phyloP scores from a whole-genome alignment of 2,888 invertebrate genomes.

The Tetragnatha montana region DNA sequence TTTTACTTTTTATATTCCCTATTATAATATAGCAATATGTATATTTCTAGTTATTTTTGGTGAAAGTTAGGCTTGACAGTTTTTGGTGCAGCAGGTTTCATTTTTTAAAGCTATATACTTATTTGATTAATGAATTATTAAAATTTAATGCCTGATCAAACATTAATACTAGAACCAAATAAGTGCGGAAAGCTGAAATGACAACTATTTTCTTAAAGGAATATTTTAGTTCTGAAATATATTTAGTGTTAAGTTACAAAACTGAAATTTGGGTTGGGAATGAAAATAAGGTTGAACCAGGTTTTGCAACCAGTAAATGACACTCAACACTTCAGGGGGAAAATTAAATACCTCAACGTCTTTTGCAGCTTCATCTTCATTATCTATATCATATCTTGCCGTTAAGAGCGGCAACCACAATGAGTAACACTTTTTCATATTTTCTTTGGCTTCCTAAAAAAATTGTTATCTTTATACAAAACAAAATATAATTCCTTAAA shows the following conservation, averaged over 20 bases:
- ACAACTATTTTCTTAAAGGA: too few species aligned
- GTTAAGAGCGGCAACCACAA: conserved; percentile 76
- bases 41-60: background rate
- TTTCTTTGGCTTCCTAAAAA: conserved; percentile 74
- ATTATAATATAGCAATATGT: background rate
- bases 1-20: background rate
- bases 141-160: too few species aligned
- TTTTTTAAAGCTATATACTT: too few species aligned
- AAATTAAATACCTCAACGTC: conserved; percentile 57
- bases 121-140: too few species aligned
- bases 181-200: too few species aligned
- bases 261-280: too few species aligned
- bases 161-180: too few species aligned
- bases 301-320: too few species aligned
- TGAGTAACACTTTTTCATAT: conserved; percentile 76
- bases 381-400: too few species aligned
- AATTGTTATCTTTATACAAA: background rate
- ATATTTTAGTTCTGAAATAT: too few species aligned
- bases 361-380: conserved; percentile 69
- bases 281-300: too few species aligned
- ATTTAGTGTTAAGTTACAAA: too few species aligned
- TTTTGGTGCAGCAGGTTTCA: background rate
- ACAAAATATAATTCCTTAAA: background rate
- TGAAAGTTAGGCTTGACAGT: background rate
- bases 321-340: background rate